Evolutionary conservation across 2,888 invertebrate genomes (phyloP).

Genomic region (Lamellibrachia satsuma): DNA sequence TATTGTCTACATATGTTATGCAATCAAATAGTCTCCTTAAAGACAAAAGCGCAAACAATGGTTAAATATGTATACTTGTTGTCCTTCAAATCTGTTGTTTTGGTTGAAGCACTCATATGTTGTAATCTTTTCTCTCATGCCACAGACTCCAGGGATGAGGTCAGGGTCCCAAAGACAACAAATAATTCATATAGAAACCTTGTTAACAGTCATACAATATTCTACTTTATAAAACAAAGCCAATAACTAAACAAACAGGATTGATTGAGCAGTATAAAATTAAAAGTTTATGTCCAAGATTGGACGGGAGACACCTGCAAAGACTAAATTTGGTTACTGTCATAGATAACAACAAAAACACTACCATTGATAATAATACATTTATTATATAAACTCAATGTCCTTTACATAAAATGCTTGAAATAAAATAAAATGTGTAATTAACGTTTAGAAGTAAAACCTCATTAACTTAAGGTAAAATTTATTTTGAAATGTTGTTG

Average conservation of each 20-base stretch:
- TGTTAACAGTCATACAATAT: neutral
- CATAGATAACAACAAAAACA: no score
- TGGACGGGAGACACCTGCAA: no score
- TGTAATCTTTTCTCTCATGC: neutral
- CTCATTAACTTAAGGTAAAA: no score
- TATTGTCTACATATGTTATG: neutral
- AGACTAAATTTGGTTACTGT: no score
- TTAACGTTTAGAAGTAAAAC: no score
- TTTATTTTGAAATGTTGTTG: no score
- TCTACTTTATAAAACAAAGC: neutral
- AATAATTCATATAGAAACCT: neutral
- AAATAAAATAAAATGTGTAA: no score
- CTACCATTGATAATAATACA: no score
- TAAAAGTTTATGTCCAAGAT: no score
- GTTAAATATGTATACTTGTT: neutral
- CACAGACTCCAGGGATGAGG: neutral
- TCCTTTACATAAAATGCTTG: no score
- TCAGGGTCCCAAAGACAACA: neutral
- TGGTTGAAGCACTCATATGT: neutral
- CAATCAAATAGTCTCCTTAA: neutral
- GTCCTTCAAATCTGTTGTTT: neutral
- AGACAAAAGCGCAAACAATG: neutral
- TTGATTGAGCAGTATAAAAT: no score
- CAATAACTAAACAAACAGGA: neutral
- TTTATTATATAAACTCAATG: no score